Evolutionary conservation across 2,888 invertebrate genomes (phyloP), one percentile per base, ranked within the genome.

Genomic region (Lepidochrysops patricia): DNA sequence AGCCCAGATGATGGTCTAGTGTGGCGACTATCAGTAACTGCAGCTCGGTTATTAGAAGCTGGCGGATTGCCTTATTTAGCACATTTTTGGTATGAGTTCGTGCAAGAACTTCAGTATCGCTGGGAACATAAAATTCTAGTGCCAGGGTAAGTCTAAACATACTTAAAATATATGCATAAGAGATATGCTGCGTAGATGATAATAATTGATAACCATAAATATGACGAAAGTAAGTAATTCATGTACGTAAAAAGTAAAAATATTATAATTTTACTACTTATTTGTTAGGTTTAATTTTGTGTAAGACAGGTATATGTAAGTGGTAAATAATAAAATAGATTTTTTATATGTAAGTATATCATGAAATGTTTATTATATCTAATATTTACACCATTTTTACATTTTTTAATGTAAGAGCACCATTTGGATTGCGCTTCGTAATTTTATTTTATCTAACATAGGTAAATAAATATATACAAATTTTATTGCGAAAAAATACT

Each of bases 61-160:
- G 92, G 95, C 19, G 96, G 96, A 1, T 93, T 96, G 4, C 90
- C 93, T 0, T 94, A 95, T 57, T 90, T 97, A 60, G 96, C 96
- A 0, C 97, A 98, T 74, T 78, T 98, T 12, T 99, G 98, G 98
- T 95, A 96, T 71, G 97, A 98, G 77, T 96, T 99, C 74, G 92
- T 95, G 0, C 93, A 97, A 69, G 97, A 98, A 79, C 91, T 99
- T 77, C 92, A 98, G 64, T 95, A 94, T 73, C 90, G 97, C 27
- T 97, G 97, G 95, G 98, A 98, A 71, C 93, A 93, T 70, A 91
- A 91, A 58, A 91, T 94, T 63, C 74, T 89, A 35, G 92, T 98
- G 67, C 94, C 96, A 23, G 97, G 97, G 97, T 97, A 82, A 94
- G 96, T 93, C 12, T 6, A 34, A 12, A 26, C n/a, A 13, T 9